These are phyloP conservation scores for Ceryle rudis DNA, from an alignment of 2,797 vertebrate genomes.

Conservation along the genomic window DNA sequence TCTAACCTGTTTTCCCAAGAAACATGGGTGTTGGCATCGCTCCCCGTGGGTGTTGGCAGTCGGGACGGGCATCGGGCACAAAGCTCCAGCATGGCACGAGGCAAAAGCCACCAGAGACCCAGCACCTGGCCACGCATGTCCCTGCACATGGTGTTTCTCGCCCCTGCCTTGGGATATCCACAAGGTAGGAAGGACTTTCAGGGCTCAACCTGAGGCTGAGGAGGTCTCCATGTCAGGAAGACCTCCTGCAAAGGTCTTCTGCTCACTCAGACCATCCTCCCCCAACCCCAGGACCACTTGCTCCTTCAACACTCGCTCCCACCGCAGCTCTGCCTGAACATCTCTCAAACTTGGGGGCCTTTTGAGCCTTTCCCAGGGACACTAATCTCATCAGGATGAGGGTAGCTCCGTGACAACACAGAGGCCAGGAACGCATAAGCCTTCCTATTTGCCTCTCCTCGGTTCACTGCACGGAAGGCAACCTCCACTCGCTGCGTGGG, in stretches of 20 bases:
- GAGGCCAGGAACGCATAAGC: background rate
- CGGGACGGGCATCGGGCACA: background rate
- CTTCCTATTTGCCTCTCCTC: background rate
- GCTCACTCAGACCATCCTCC: fast-evolving
- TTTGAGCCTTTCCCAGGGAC: background rate
- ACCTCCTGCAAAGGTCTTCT: background rate
- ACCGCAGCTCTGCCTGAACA: fast-evolving
- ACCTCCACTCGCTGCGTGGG: background rate
- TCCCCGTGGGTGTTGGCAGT: background rate
- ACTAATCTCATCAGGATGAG: background rate
- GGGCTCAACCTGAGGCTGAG: background rate
- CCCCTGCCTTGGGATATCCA: background rate
- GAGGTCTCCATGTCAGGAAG: fast-evolving
- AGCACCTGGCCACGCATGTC: fast-evolving
- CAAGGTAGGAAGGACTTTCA: background rate
- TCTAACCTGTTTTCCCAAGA: background rate
- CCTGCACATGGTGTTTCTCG: fast-evolving
- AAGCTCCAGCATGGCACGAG: background rate
- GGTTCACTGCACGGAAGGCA: background rate
- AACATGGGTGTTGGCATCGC: background rate
- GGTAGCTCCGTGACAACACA: fast-evolving
- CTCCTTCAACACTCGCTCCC: background rate
- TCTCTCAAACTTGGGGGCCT: background rate
- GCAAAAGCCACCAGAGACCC: background rate
- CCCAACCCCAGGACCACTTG: fast-evolving